Evolutionary conservation across 2,888 invertebrate species (phyloP).

Genomic region (Balanococcus diminutus): DNA sequence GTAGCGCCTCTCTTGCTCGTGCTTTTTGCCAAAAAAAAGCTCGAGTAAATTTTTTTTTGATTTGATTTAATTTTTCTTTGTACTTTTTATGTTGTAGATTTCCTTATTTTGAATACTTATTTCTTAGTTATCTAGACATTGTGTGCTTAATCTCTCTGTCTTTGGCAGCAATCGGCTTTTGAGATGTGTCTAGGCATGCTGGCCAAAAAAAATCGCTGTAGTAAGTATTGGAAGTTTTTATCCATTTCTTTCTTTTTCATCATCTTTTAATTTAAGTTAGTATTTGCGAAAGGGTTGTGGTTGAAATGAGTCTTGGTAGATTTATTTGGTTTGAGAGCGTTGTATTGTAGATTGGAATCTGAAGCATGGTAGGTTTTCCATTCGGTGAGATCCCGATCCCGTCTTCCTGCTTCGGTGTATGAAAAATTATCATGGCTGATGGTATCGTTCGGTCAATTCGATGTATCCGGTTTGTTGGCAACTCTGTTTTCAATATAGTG

Average conservation of each 20-base stretch:
- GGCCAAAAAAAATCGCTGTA: neutral
- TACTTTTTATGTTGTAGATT: slow-evolving; percentile 7
- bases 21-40: neutral
- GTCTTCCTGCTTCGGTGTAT: neutral
- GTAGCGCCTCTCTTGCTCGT: neutral
- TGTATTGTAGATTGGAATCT: neutral
- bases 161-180: slow-evolving; percentile 42
- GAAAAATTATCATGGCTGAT: neutral
- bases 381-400: neutral
- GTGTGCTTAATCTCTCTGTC: slow-evolving; percentile 13
- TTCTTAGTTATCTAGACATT: slow-evolving; percentile 35
- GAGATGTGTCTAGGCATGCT: slow-evolving; percentile 5
- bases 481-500: neutral
- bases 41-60: neutral
- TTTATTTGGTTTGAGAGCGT: neutral
- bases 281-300: neutral
- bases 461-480: neutral
- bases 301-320: neutral
- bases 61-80: neutral
- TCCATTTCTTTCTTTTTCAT: neutral
- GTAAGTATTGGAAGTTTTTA: slow-evolving; percentile 33
- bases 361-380: neutral
- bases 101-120: slow-evolving; percentile 9
- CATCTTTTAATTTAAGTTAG: neutral
- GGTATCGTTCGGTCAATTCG: neutral